Base-by-base conservation (phyloP, 2,797 vertebrate species). In the Gorsachius magnificus region DNA sequence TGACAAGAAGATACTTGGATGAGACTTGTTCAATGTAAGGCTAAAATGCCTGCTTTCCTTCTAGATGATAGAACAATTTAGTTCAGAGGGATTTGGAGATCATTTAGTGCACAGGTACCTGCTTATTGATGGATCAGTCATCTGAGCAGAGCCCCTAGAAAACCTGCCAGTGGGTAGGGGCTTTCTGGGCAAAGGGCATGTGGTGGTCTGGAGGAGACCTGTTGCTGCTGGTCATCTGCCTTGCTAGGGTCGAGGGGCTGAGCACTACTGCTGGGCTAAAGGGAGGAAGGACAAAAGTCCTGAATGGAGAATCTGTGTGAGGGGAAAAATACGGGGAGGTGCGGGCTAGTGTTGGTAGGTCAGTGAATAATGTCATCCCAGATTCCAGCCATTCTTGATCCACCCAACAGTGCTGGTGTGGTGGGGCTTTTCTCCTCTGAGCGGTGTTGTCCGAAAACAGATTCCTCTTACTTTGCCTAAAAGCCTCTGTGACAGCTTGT, bases 111-210 rank as follows among this genome's bases (percentile, higher is more conserved):
- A 29, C 41, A 58, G 29, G 11, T 19, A 56, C 21, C 8, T 68
- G 26, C 45, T 68, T 78, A 81, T 10, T 64, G 29, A 63, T 60
- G 9, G n/a, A 60, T 43, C 38, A 56, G 20, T n/a, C 12, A 26
- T 25, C 38, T 33, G 26, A 92, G 13, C 48, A 78, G 24, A 74
- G 10, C 9, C 5, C 21, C 14, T 33, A 33, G 72, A 65, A 68
- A 66, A 43, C 9, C 9, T 71, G 35, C 18, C 41, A 9, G 1
- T 29, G 17, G 13, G 9, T 66, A 16, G 26, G 61, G 68, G 17
- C 19, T 92, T 17, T 19, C 28, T 16, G 31, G 22, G 35, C 18
- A 83, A 51, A 63, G 16, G 48, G 6, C 12, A 46, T 0, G 0
- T 10, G 38, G 46, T 65, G 10, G 19, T 31, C 29, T 41, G 26